Evolutionary conservation across 1,140 invertebrate species (phyloP).

Genomic region (Mercenaria mercenaria): DNA sequence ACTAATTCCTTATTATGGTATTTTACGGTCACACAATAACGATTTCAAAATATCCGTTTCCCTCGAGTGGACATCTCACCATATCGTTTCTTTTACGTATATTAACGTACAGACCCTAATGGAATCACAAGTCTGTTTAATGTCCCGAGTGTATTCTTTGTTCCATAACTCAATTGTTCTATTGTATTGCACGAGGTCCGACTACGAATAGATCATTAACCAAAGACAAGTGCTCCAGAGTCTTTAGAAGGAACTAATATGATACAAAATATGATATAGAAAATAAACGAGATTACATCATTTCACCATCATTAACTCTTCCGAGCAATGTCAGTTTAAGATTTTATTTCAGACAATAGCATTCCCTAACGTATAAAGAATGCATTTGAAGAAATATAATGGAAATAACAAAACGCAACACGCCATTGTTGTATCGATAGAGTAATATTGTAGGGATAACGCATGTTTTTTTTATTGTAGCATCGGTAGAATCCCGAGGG

Average conservation of each 20-base stretch:
- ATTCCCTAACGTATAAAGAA: no score
- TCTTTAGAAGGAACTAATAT: not conserved
- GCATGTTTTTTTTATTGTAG: no score
- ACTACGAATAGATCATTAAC: not conserved
- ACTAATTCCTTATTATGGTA: not conserved
- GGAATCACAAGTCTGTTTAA: not conserved
- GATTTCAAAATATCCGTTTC: not conserved
- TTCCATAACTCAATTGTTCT: not conserved
- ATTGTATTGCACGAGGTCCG: not conserved
- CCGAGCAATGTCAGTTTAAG: no score
- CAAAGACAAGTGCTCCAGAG: not conserved
- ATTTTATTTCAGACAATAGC: no score
- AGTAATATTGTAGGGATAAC: no score
- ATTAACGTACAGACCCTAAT: constrained; percentile 6
- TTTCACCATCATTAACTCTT: no score
- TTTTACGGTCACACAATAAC: not conserved
- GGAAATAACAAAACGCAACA: no score
- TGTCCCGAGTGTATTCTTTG: not conserved
- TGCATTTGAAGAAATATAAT: no score
- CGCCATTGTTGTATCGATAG: no score
- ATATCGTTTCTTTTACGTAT: not conserved
- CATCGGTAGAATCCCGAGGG: no score
- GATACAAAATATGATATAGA: not conserved
- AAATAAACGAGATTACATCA: no score
- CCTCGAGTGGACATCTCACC: not conserved